Evolutionary conservation across 2,113 vertebrate species (phyloP).

Genomic region (Xiphophorus maculatus): DNA sequence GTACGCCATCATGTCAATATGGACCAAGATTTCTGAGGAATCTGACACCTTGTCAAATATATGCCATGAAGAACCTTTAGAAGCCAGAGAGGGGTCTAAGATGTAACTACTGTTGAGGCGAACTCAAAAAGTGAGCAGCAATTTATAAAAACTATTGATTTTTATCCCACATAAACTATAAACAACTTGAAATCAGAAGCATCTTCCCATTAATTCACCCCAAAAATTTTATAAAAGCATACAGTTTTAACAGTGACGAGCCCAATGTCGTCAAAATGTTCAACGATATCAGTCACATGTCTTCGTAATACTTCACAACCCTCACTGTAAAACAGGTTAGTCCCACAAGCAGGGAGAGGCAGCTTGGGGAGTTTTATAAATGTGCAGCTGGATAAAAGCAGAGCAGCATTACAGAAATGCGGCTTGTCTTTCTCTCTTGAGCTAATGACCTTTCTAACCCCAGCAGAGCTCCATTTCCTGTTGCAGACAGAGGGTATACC

Average conservation of each 20-base stretch:
- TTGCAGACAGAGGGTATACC: slow-evolving; percentile 22
- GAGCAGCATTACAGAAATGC: slow-evolving; percentile 5
- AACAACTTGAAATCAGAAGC: too few relatives aligned
- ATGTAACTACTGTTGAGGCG: too few relatives aligned
- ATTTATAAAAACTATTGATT: too few relatives aligned
- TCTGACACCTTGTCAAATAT: neutral
- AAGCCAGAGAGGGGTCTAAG: neutral
- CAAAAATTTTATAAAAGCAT: neutral
- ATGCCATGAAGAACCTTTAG: too few relatives aligned
- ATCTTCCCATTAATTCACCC: too few relatives aligned
- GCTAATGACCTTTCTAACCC: slow-evolving; percentile 55
- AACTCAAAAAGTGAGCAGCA: too few relatives aligned
- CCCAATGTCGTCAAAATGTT: too few relatives aligned
- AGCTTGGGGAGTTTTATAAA: slow-evolving; percentile 1
- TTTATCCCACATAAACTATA: too few relatives aligned
- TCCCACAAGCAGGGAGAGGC: neutral
- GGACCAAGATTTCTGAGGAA: neutral
- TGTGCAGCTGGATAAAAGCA: neutral
- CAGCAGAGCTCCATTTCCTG: slow-evolving; percentile 65
- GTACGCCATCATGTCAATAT: neutral
- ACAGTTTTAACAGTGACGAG: neutral
- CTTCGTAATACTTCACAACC: neutral
- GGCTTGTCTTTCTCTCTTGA: slow-evolving; percentile 17
- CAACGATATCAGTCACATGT: neutral
- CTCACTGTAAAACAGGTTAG: neutral